Conservation (phyloP, 2,113 vertebrate genomes). For the Papio anubis region DNA sequence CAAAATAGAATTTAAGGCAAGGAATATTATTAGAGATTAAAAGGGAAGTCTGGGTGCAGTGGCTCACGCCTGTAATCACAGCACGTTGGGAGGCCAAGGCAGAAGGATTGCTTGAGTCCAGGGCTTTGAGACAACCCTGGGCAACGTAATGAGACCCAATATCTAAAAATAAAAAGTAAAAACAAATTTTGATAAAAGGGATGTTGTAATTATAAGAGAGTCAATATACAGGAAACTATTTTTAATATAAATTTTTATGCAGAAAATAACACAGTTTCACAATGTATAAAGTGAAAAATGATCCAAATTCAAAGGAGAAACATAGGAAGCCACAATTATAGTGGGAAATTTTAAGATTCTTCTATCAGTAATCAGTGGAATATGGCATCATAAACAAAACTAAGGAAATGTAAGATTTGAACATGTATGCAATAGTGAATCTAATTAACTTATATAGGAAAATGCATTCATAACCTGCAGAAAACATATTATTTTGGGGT, state of each 20-base stretch:
- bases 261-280: neutral
- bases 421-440: neutral
- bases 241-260: neutral
- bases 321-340: neutral
- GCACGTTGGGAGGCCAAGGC: too few relatives aligned
- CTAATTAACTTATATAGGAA: neutral
- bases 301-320: neutral
- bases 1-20: neutral
- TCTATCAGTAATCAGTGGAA: neutral
- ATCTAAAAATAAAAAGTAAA: too few relatives aligned
- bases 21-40: neutral
- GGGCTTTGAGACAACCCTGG: too few relatives aligned
- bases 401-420: neutral
- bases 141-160: too few relatives aligned
- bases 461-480: neutral
- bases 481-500: neutral
- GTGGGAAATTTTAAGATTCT: neutral
- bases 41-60: neutral
- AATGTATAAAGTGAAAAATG: neutral
- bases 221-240: neutral
- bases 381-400: neutral
- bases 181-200: too few relatives aligned
- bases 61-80: too few relatives aligned
- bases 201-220: neutral
- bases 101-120: too few relatives aligned